Percentiles rank a stretch among this genome's conserved stretches.
These are phyloP conservation scores for Monoplex corrugatus DNA, from an alignment of 2,888 invertebrate species.

Conservation along the genomic window DNA sequence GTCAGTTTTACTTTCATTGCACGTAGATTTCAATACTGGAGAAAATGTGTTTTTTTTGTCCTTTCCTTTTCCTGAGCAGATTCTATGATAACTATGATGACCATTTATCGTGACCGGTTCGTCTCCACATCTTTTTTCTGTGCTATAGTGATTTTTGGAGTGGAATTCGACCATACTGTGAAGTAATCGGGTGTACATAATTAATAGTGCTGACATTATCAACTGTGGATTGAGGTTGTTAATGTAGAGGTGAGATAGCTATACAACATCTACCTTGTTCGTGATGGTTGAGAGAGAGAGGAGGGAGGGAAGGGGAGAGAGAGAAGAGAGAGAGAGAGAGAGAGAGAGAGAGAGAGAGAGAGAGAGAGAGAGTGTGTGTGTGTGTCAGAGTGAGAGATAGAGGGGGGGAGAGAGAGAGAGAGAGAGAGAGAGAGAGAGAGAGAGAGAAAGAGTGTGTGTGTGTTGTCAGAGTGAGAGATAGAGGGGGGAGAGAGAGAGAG, in stretches of 20 bases:
- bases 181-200: background rate
- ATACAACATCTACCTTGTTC: background rate
- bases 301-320: no score
- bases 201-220: background rate
- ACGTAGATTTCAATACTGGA: no score
- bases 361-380: no score
- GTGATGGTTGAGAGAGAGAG: background rate
- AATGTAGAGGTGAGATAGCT: background rate
- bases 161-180: no score
- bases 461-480: background rate
- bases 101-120: no score
- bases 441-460: background rate
- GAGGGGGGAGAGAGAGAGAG: no score
- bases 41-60: no score
- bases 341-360: conserved; percentile 16
- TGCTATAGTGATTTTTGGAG: no score
- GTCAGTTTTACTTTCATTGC: no score
- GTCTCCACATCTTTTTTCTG: no score
- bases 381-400: background rate
- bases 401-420: conserved; percentile 30
- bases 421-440: conserved; percentile 24
- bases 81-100: no score
- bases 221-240: background rate
- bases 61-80: no score
- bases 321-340: conserved; percentile 36